A percentile compares a stretch with the other conserved stretches of the same genome.
phyloP scores from a whole-genome alignment of 92 coral and sea anemone genomes.

The Parazoanthus swiftii region DNA sequence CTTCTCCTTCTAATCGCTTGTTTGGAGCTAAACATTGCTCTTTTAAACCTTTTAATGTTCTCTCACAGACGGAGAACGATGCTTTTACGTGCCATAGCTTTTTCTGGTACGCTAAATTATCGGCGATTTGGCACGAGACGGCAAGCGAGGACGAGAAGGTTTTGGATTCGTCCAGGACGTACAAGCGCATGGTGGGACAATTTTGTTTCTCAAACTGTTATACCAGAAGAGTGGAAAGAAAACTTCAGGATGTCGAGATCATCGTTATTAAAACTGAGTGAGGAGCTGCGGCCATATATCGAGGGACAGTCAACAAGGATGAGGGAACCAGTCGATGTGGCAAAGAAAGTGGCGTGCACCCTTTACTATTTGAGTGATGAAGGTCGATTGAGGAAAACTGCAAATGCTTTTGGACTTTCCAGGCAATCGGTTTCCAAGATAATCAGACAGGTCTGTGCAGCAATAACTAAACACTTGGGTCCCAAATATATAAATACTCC shows the following conservation, averaged over 20 bases:
- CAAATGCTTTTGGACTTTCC: conserved; percentile 62
- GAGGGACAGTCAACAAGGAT: conserved; percentile 50
- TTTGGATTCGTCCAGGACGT: neutral
- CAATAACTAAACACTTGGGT: conserved; percentile 52
- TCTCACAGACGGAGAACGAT: neutral
- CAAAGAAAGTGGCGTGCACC: conserved; percentile 58
- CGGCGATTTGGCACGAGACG: conserved; percentile 15
- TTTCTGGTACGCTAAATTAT: conserved; percentile 16
- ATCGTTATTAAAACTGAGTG: conserved; percentile 40
- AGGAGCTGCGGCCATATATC: conserved; percentile 55
- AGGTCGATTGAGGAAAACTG: conserved; percentile 46
- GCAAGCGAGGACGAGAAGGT: conserved; percentile 3
- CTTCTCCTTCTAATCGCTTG: too few relatives aligned
- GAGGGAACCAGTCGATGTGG: conserved; percentile 60
- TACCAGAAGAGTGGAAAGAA: too few relatives aligned
- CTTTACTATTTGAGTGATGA: conserved; percentile 35
- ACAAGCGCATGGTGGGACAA: conserved; percentile 20
- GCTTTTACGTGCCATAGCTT: conserved; percentile 14
- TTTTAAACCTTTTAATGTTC: too few relatives aligned
- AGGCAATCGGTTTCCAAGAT: conserved; percentile 58
- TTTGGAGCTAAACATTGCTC: too few relatives aligned
- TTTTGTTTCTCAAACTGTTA: too few relatives aligned
- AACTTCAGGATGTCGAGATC: too few relatives aligned
- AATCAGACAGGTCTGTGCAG: conserved; percentile 51
- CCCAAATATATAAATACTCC: conserved; percentile 53